Conservation (phyloP, 2,113 vertebrate genomes). For the Heterotilapia buettikoferi region DNA sequence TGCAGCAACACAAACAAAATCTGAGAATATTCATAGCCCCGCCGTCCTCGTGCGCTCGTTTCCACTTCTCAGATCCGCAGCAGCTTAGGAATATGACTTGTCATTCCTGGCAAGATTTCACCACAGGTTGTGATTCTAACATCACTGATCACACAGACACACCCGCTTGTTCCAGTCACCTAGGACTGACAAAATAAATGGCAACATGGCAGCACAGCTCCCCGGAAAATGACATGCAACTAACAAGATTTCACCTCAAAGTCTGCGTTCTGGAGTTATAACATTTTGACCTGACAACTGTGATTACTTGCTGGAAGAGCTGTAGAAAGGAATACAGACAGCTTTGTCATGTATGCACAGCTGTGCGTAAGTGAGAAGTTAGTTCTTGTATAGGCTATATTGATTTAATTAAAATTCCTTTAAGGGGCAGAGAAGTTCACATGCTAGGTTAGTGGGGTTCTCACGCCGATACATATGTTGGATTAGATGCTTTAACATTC, state of each 20-base stretch:
- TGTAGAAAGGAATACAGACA: background rate
- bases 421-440: background rate
- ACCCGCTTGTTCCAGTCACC: background rate
- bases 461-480: background rate
- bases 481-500: constrained; percentile 13
- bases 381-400: background rate
- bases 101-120: constrained; percentile 12
- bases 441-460: background rate
- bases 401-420: background rate
- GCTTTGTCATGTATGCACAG: background rate
- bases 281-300: background rate
- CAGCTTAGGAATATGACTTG: background rate
- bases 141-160: background rate
- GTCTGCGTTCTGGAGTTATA: background rate
- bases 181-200: constrained; percentile 2
- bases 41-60: background rate
- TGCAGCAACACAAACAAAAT: background rate
- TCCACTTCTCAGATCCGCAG: background rate
- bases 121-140: background rate
- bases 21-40: background rate
- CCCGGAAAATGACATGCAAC: background rate
- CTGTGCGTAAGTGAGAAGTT: background rate
- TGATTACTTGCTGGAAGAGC: background rate
- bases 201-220: background rate
- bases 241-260: constrained; percentile 21